Base-by-base conservation (phyloP, 2,797 vertebrate genomes). In the Erethizon dorsatum region DNA sequence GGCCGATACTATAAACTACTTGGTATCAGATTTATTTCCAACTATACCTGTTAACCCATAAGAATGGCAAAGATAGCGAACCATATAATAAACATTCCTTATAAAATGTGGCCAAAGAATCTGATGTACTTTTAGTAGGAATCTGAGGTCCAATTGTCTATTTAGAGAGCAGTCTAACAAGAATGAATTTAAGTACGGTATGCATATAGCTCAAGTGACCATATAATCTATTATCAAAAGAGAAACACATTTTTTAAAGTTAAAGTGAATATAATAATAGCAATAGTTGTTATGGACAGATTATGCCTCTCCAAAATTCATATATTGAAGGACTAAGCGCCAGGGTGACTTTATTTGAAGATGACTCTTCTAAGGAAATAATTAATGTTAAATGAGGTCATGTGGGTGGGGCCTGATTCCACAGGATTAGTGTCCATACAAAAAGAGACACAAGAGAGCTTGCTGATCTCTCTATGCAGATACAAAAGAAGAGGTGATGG, bases 11-110 rank as follows among this genome's bases (percentile, higher is more conserved):
- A n/a, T n/a, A 85, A 63, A 84, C 47, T 82, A 75, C 75, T 54
- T 17, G 37, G 45, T 15, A 71, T 82, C 41, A 82, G 12, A 83
- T 69, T 96, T 50, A 13, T 10, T 91, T 93, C n/a, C 33, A 88
- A 11, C 26, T 56, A 28, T 80, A 41, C 9, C 54, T 63, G 57
- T 33, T 67, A 31, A 63, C 12, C 83, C 63, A 3, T n/a, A 79
- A 90, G 28, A 87, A 61, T 45, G 33, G 37, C 7, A 63, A 94
- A 69, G n/a, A 37, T 13, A 5, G 14, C 37, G 90, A 84, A 52
- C 31, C 41, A 96, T 71, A 33, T 79, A 83, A 80, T 45, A 90
- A 90, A 94, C 57, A 52, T 59, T 57, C 5, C 50, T 78, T 84
- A 45, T 33, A 61, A 54, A 95, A 82, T n/a, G 1, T 88, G 17